phyloP scores from a whole-genome alignment of 1,140 invertebrate species.

The Heliconius hewitsoni region DNA sequence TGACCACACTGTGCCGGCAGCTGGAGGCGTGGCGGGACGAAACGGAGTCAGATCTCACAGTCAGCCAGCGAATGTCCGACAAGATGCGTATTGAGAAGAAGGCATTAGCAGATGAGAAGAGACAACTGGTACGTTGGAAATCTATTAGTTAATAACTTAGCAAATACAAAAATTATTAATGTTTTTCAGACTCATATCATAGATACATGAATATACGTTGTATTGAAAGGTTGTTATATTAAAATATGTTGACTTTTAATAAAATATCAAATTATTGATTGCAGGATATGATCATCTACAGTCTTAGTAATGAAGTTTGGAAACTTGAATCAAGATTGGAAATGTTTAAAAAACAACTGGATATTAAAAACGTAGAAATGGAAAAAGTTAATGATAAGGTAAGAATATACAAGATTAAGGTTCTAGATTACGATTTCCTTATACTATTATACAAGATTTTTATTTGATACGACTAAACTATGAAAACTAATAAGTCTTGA shows the following conservation, averaged over 20 bases:
- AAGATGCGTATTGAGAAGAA: slow-evolving; percentile 81
- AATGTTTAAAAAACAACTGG: slow-evolving; percentile 80
- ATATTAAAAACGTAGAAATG: slow-evolving; percentile 81
- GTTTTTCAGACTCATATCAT: not conserved
- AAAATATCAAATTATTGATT: slow-evolving; percentile 20
- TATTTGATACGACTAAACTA: too few species aligned
- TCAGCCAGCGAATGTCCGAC: slow-evolving; percentile 81
- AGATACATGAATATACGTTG: not conserved
- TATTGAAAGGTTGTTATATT: not conserved
- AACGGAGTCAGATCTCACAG: slow-evolving; percentile 79
- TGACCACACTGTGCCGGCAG: slow-evolving; percentile 77
- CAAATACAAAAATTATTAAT: not conserved
- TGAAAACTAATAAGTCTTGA: too few species aligned
- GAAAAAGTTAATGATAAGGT: slow-evolving; percentile 80
- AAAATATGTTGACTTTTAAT: not conserved
- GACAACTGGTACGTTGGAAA: slow-evolving; percentile 64
- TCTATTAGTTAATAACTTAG: not conserved
- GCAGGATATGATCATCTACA: slow-evolving; percentile 81
- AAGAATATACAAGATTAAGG: not conserved
- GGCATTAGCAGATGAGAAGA: slow-evolving; percentile 78
- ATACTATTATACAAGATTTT: too few species aligned
- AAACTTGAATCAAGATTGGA: slow-evolving; percentile 79
- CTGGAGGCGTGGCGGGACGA: slow-evolving; percentile 80
- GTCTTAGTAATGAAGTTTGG: slow-evolving; percentile 82
- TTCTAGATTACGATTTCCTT: too few species aligned